Evolutionary conservation across 1,140 invertebrate species (phyloP).

Genomic region (Bombus cullumanus): DNA sequence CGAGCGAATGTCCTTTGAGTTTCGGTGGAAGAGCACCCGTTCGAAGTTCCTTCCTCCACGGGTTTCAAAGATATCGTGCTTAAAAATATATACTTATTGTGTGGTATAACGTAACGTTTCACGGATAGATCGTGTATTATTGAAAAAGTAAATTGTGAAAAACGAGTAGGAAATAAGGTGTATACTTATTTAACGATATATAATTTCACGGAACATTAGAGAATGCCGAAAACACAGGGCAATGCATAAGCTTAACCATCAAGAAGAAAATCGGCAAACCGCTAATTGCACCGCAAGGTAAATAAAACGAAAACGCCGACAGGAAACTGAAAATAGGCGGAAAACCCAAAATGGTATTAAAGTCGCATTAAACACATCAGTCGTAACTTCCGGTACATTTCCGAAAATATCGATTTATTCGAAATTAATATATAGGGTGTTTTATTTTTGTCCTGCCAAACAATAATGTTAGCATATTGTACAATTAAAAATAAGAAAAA

Average conservation of each 20-base stretch:
- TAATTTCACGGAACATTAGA: background rate
- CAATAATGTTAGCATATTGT: too few relatives aligned
- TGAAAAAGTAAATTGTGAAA: background rate
- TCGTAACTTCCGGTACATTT: constrained; percentile 44
- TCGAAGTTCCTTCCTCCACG: constrained; percentile 70
- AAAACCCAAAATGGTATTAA: constrained; percentile 65
- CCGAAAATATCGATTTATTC: constrained; percentile 3
- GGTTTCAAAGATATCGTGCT: constrained; percentile 37
- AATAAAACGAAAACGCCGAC: constrained; percentile 45
- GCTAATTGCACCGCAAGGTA: constrained; percentile 27
- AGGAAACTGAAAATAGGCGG: constrained; percentile 60
- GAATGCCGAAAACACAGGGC: background rate
- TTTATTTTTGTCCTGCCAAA: too few relatives aligned
- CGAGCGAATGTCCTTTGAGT: constrained; percentile 68
- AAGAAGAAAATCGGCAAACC: constrained; percentile 28
- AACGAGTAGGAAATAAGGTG: background rate
- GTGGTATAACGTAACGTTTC: too few relatives aligned
- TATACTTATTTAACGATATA: background rate
- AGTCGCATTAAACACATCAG: constrained; percentile 63
- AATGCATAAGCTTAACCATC: constrained; percentile 2
- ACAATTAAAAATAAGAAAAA: too few relatives aligned
- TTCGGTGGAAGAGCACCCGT: constrained; percentile 53
- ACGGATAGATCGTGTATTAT: background rate
- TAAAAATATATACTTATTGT: background rate
- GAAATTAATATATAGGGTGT: background rate